Conservation (phyloP, 1,140 invertebrate genomes). For the Leptinotarsa lineolata region DNA sequence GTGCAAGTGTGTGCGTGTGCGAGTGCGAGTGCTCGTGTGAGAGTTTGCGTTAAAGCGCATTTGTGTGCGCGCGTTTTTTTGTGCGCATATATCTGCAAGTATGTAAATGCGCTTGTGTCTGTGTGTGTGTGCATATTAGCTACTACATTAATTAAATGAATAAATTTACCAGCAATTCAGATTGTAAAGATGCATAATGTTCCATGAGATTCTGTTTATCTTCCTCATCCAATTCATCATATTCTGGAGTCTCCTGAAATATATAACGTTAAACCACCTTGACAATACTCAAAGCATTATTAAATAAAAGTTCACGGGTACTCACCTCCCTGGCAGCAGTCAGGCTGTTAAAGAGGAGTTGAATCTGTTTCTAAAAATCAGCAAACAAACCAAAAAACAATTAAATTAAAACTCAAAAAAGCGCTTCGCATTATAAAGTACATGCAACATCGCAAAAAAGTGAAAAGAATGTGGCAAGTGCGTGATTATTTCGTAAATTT, state of each 20-base stretch:
- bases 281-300: too few relatives aligned
- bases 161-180: slow-evolving; percentile 53
- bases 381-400: slow-evolving; percentile 29
- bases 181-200: slow-evolving; percentile 61
- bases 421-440: background rate
- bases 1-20: too few relatives aligned
- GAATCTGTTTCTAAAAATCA: slow-evolving; percentile 55
- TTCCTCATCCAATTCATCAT: slow-evolving; percentile 59
- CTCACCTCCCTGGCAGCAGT: slow-evolving; percentile 58
- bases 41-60: too few relatives aligned
- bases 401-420: slow-evolving; percentile 17
- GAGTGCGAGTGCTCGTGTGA: too few relatives aligned
- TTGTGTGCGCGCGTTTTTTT: too few relatives aligned
- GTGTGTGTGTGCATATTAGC: background rate
- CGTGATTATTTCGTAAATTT: too few relatives aligned
- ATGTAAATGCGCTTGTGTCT: too few relatives aligned
- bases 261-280: too few relatives aligned
- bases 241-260: slow-evolving; percentile 53
- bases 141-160: background rate
- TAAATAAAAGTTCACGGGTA: slow-evolving; percentile 20
- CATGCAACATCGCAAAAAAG: slow-evolving; percentile 9
- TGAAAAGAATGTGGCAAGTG: background rate
- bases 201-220: slow-evolving; percentile 62
- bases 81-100: too few relatives aligned
- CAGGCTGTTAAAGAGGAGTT: slow-evolving; percentile 57